phyloP scores from a whole-genome alignment of 2,113 vertebrate genomes.

The Mastomys natalensis region DNA sequence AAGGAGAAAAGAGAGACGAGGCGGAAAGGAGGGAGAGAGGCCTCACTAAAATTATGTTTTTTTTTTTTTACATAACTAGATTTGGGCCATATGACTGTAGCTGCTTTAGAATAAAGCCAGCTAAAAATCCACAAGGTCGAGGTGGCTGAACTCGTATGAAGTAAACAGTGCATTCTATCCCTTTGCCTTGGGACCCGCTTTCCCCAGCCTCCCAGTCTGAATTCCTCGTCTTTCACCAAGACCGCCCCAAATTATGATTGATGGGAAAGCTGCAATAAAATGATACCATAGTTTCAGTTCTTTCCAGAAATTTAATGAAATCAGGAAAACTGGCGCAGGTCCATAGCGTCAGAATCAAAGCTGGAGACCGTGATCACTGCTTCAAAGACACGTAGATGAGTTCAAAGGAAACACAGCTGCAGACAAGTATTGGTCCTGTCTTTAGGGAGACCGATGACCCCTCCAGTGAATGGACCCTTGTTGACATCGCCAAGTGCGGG shows the following conservation, averaged over 20 bases:
- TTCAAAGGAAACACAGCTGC: conserved; percentile 62
- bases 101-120: conserved; percentile 20
- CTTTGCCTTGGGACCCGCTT: not conserved
- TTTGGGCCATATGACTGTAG: not conserved
- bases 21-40: not conserved
- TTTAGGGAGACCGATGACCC: not conserved
- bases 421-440: not conserved
- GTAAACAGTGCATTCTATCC: not conserved
- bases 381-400: conserved; percentile 62
- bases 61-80: not conserved
- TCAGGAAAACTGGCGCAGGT: conserved; percentile 68
- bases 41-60: not conserved
- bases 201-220: not conserved
- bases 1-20: not conserved
- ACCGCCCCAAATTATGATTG: conserved; percentile 69
- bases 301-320: conserved; percentile 78
- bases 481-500: not conserved
- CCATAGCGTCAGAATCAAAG: conserved; percentile 69
- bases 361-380: conserved; percentile 37
- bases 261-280: conserved; percentile 67
- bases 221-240: conserved; percentile 78
- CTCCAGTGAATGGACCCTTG: not conserved
- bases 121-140: not conserved
- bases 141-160: not conserved
- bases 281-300: conserved; percentile 57